Percentiles rank a stretch among this genome's conserved stretches.
Conservation (phyloP, 2,797 vertebrate species). For the Cossypha niveicapilla region DNA sequence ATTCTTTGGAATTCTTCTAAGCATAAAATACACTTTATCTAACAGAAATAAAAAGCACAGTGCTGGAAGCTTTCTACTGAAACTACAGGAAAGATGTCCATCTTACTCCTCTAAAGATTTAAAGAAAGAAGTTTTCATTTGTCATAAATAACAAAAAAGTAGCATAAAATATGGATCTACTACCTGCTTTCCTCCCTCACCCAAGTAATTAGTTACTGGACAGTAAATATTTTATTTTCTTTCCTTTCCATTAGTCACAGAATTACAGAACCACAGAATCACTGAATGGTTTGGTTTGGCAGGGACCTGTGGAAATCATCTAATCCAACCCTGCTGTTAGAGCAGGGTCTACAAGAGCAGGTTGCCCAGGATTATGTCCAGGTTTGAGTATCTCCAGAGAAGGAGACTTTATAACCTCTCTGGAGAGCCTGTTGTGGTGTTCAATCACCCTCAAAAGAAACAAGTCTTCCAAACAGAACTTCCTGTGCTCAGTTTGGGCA, state of each 20-base stretch:
- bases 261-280: not conserved
- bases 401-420: not conserved
- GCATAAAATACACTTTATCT: not conserved
- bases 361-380: accelerated
- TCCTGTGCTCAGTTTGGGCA: not conserved
- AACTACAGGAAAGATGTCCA: not conserved
- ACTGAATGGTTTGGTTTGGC: not conserved
- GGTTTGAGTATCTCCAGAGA: not conserved
- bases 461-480: not conserved
- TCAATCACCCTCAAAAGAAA: not conserved
- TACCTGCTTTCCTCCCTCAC: not conserved
- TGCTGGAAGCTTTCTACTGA: not conserved
- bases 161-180: not conserved
- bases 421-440: not conserved
- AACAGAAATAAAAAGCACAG: accelerated
- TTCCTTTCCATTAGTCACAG: not conserved
- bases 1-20: not conserved
- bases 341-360: not conserved
- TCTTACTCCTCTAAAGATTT: not conserved
- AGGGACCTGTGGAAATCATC: not conserved
- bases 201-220: not conserved
- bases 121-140: not conserved
- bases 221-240: not conserved
- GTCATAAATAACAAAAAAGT: not conserved
- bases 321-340: not conserved